Conservation (phyloP, 2,113 vertebrate genomes). For the Petaurus breviceps region DNA sequence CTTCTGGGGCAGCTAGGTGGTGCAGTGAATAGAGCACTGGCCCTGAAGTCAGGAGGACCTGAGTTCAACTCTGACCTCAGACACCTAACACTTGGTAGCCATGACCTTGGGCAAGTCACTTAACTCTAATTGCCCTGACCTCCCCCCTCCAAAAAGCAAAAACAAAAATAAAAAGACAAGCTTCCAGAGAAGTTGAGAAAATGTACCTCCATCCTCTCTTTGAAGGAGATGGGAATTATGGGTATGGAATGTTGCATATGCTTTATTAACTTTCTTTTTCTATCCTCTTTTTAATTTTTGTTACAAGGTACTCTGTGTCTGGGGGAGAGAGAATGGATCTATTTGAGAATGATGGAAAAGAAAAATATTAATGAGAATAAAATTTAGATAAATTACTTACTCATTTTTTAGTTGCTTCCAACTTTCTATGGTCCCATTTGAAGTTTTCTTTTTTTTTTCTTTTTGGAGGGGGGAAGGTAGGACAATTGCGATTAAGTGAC, state of each 20-base stretch:
- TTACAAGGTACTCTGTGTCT: neutral
- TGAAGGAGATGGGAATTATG: neutral
- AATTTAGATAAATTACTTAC: neutral
- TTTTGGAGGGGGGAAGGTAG: no score
- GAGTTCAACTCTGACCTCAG: no score
- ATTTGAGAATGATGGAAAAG: neutral
- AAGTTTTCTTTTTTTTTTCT: neutral
- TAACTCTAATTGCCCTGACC: no score
- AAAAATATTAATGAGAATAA: neutral
- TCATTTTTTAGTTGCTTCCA: neutral
- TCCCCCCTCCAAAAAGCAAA: no score
- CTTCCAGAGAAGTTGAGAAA: neutral
- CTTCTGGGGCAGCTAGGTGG: no score
- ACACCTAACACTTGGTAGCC: no score
- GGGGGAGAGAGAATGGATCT: neutral
- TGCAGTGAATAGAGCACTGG: no score
- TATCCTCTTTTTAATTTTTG: neutral
- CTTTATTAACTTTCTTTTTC: neutral
- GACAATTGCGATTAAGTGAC: no score
- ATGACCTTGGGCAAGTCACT: no score
- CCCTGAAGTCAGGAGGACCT: no score
- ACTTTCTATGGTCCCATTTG: neutral
- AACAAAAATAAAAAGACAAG: neutral
- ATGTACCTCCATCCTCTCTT: neutral
- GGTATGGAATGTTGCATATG: neutral